Evolutionary conservation across 2,888 invertebrate species (phyloP).

Genomic region (Matsumyia berberina): DNA sequence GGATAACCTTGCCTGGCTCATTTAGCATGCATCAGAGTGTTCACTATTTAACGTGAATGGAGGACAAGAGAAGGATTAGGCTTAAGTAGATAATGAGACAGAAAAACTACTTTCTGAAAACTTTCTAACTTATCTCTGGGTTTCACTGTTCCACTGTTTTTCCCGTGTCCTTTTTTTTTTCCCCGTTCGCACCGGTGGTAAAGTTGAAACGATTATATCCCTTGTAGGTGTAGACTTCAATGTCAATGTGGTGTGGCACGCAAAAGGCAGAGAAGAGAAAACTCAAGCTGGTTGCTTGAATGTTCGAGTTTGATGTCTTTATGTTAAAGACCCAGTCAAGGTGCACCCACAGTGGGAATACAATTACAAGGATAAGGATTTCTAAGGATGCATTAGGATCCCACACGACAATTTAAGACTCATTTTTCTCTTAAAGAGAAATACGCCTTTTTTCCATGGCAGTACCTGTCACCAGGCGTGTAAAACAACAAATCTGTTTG

Average conservation of each 20-base stretch:
- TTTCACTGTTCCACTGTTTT: conserved; percentile 35
- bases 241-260: conserved; percentile 23
- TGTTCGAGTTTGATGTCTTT: conserved; percentile 14
- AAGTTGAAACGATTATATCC: conserved; percentile 54
- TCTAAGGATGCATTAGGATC: too few species aligned
- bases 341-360: not conserved
- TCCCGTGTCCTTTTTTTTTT: not conserved
- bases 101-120: conserved; percentile 71
- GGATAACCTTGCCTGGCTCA: conserved; percentile 71
- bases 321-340: not conserved
- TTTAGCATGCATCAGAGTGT: conserved; percentile 72
- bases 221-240: conserved; percentile 24
- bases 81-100: conserved; percentile 75
- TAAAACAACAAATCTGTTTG: conserved; percentile 8
- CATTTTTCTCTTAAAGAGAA: too few species aligned
- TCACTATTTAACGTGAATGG: conserved; percentile 51
- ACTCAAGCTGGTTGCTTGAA: conserved; percentile 21
- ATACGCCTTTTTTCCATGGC: too few species aligned
- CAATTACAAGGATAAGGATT: too few species aligned
- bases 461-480: not conserved
- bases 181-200: conserved; percentile 38
- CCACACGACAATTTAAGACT: too few species aligned
- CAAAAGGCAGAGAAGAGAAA: not conserved
- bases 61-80: conserved; percentile 68
- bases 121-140: conserved; percentile 65